Evolutionary conservation across 2,113 vertebrate species (phyloP).

Genomic region (Antechinus stuartii): DNA sequence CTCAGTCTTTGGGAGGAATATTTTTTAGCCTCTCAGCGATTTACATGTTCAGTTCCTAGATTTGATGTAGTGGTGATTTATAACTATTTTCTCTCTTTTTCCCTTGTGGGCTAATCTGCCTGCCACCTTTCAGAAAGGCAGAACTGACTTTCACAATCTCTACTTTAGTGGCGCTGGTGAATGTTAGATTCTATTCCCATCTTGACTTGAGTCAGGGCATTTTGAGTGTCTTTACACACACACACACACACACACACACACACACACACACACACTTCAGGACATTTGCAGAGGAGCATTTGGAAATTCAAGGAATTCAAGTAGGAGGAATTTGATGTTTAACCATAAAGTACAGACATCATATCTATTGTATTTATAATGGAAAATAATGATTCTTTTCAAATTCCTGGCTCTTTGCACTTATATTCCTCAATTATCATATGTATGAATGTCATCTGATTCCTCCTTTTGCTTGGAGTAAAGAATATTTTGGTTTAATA

Average conservation of each 20-base stretch:
- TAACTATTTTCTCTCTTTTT: slow-evolving; percentile 37
- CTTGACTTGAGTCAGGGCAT: slow-evolving; percentile 6
- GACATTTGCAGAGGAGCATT: slow-evolving; percentile 25
- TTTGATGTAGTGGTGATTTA: slow-evolving; percentile 66
- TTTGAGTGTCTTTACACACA: slow-evolving; percentile 32
- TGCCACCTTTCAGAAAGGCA: slow-evolving; percentile 40
- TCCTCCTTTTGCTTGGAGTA: slow-evolving; percentile 38
- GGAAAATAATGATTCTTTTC: slow-evolving; percentile 42
- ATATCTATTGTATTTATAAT: slow-evolving; percentile 52
- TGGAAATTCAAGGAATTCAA: slow-evolving; percentile 35
- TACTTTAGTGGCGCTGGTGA: slow-evolving; percentile 33
- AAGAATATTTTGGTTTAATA: neutral
- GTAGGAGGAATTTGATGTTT: slow-evolving; percentile 33
- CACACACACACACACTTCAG: neutral
- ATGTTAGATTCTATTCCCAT: slow-evolving; percentile 33
- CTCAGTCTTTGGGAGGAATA: slow-evolving; percentile 65
- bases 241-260: no score
- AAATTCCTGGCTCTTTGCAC: slow-evolving; percentile 33
- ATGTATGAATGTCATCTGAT: slow-evolving; percentile 51
- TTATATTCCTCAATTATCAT: slow-evolving; percentile 3
- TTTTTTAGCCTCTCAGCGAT: slow-evolving; percentile 57
- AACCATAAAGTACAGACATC: slow-evolving; percentile 3
- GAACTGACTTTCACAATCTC: slow-evolving; percentile 32
- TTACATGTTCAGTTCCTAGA: slow-evolving; percentile 66
- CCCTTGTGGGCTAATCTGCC: slow-evolving; percentile 45